Evolutionary conservation across 2,113 vertebrate genomes (phyloP).

Genomic region (Phainopepla nitens): DNA sequence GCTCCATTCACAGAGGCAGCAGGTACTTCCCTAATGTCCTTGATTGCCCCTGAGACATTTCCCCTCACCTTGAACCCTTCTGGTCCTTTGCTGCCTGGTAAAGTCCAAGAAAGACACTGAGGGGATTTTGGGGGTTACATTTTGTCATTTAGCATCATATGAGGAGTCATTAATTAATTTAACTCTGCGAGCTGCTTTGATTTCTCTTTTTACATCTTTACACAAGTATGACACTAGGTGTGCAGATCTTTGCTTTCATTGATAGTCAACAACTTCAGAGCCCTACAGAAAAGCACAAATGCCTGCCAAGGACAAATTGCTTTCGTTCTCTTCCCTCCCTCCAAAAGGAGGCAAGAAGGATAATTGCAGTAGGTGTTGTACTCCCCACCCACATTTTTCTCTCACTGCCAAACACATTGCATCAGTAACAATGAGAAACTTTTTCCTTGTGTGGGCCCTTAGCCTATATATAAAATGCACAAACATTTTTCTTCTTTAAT

Average conservation of each 20-base stretch:
- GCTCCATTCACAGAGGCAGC: background rate
- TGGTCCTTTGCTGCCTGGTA: background rate
- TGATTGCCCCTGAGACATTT: background rate
- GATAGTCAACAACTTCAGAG: background rate
- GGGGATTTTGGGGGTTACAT: background rate
- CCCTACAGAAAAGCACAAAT: background rate
- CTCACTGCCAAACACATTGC: constrained; percentile 27
- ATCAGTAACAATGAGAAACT: constrained; percentile 22
- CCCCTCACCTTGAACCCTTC: background rate
- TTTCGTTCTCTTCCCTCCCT: background rate
- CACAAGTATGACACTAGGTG: background rate
- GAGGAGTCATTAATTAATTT: background rate
- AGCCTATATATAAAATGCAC: background rate
- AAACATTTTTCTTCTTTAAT: background rate
- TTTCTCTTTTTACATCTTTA: background rate
- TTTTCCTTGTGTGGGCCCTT: background rate
- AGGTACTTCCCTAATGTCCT: constrained; percentile 4
- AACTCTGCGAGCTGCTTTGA: background rate
- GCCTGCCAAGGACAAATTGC: constrained; percentile 29
- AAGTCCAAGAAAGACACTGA: background rate
- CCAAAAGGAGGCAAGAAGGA: background rate
- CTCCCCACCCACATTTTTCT: constrained; percentile 44
- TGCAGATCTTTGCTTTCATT: background rate
- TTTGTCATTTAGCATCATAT: background rate
- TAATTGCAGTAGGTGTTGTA: constrained; percentile 29